A percentile compares a stretch with the other conserved stretches of the same genome.
Evolutionary conservation across 2,888 invertebrate genomes (phyloP).

Genomic region (Onchidella celtica): DNA sequence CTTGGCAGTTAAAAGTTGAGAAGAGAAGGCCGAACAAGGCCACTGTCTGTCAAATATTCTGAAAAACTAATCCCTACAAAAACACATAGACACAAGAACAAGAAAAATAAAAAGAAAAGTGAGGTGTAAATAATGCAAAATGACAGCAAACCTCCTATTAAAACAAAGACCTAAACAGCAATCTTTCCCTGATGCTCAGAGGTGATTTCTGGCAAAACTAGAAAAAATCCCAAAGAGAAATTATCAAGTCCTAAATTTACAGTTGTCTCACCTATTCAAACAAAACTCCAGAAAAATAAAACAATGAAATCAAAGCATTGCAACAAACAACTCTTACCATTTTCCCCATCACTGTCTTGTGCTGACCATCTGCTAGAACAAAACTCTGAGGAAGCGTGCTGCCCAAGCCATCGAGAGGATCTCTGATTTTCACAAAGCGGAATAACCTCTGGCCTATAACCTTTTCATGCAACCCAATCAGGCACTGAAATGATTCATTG

Average conservation of each 20-base stretch:
- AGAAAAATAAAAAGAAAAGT: too few species aligned
- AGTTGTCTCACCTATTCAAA: too few species aligned
- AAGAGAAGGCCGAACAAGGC: too few species aligned
- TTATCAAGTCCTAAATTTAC: neutral
- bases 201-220: neutral
- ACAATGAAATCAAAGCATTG: too few species aligned
- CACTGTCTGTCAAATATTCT: too few species aligned
- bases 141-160: too few species aligned
- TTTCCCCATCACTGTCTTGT: conserved; percentile 16
- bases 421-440: conserved; percentile 36
- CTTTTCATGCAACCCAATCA: conserved; percentile 47
- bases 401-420: neutral
- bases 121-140: too few species aligned
- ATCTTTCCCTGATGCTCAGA: neutral
- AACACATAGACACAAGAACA: too few species aligned
- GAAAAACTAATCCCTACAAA: too few species aligned
- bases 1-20: too few species aligned
- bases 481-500: conserved; percentile 42
- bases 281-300: too few species aligned
- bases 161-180: too few species aligned
- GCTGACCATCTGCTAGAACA: conserved; percentile 24
- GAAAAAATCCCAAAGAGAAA: neutral
- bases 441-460: conserved; percentile 39
- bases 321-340: conserved; percentile 43
- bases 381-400: conserved; percentile 26